Evolutionary conservation across 1,140 invertebrate genomes (phyloP), one percentile per base, ranked within the genome.

Genomic region (Lucilia sericata): DNA sequence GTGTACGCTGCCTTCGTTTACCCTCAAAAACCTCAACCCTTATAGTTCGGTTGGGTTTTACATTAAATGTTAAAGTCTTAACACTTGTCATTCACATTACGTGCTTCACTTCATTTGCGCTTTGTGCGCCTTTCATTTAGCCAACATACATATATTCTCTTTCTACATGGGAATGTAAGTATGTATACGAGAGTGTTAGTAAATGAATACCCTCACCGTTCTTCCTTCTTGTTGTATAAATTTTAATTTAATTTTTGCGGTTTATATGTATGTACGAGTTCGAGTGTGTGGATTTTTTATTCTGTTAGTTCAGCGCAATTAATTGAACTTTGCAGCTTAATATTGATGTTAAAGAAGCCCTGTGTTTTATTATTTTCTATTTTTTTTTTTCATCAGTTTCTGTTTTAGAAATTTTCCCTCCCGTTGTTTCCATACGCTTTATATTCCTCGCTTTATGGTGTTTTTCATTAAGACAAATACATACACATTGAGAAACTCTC

Each of bases 171-270:
- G n/a, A 5, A 12, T 55, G 51, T 70, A 19, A 25, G n/a, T 70
- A n/a, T 60, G 8, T 21, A 1, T 70, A 30, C 1, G 25, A 30
- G 25, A 30, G 65, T 70, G 19, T 70, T 10, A 70, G 65, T 70
- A 70, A 70, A 70, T 70, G 42, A 70, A 21, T 21, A 70, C 65
- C 65, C 65, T 42, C n/a, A 70, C 65, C n/a, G 12, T 70, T 21
- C 65, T 70, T 21, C 5, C 42, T 60, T 14, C 55, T 60, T 42
- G 30, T n/a, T 78, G 75, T 78, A 78, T 88, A 88, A 85, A 89
- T 87, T 89, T 89, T 89, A 89, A 89, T 89, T 89, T 89, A 89
- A 89, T 89, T 89, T 89, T 89, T 89, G 88, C 86, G 88, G 88
- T 88, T 87, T 84, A 55, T 82, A 82, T 82, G n/a, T 82, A 81